A percentile compares a stretch with the other conserved stretches of the same genome.
phyloP scores from a whole-genome alignment of 35 echinoderm and acorn worm species.

The Apostichopus parvimensis region DNA sequence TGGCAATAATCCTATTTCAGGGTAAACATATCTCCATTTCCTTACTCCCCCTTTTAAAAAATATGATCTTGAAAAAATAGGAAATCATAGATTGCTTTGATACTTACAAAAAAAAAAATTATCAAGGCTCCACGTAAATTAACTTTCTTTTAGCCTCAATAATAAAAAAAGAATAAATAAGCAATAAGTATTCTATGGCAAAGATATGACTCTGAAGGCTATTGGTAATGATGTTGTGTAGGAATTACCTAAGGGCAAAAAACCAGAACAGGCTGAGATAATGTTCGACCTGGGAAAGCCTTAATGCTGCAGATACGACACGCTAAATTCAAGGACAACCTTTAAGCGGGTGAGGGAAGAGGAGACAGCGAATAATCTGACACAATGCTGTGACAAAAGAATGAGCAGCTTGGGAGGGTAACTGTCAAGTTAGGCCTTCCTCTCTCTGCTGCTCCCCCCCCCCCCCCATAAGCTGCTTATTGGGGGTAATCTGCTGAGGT shows the following conservation, averaged over 20 bases:
- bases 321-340: conserved; percentile 31
- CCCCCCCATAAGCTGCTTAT: not conserved
- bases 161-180: not conserved
- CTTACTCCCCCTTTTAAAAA: not conserved
- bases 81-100: not conserved
- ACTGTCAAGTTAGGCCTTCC: not conserved
- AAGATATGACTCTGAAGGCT: conserved; percentile 28
- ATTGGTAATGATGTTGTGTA: conserved; percentile 47
- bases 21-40: no score
- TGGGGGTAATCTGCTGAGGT: not conserved
- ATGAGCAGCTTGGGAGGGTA: not conserved
- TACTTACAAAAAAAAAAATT: conserved; percentile 36
- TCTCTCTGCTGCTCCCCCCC: not conserved
- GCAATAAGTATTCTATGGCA: not conserved
- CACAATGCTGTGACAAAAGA: not conserved
- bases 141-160: conserved; percentile 37
- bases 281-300: conserved; percentile 25
- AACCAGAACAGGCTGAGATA: conserved; percentile 10
- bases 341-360: not conserved
- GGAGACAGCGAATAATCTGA: conserved; percentile 1
- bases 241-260: conserved; percentile 23
- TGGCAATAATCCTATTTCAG: no score
- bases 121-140: conserved; percentile 44
- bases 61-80: not conserved
- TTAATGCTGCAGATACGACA: conserved; percentile 2